A percentile compares a stretch with the other conserved stretches of the same genome.
phyloP scores from a whole-genome alignment of 2,888 invertebrate genomes.

The Lithophane leautieri region DNA sequence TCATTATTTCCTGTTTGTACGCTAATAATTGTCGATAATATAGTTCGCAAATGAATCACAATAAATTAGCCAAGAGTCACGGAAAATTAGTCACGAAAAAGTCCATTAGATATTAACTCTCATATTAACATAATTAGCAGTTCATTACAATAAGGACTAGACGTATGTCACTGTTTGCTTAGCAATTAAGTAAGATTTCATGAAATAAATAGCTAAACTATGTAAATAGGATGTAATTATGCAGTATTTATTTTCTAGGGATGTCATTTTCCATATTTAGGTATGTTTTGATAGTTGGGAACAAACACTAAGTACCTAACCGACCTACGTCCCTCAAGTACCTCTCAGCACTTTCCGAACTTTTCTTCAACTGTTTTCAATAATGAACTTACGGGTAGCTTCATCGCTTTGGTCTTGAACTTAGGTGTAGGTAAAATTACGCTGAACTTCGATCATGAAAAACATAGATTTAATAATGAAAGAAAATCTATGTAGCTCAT shows the following conservation, averaged over 20 bases:
- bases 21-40: slow-evolving; percentile 74
- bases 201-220: slow-evolving; percentile 17
- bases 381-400: neutral
- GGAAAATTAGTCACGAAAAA: slow-evolving; percentile 74
- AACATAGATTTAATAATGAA: neutral
- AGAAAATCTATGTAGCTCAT: neutral
- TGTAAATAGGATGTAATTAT: neutral
- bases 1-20: slow-evolving; percentile 67
- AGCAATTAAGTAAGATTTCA: slow-evolving; percentile 31
- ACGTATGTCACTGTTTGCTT: slow-evolving; percentile 35
- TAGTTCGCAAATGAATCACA: slow-evolving; percentile 65
- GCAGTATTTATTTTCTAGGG: neutral
- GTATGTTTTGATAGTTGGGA: neutral
- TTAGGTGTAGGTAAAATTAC: neutral
- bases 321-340: neutral
- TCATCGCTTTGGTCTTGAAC: neutral
- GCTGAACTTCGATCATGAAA: neutral
- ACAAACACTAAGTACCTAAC: neutral
- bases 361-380: neutral
- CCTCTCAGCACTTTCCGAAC: neutral
- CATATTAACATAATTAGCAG: slow-evolving; percentile 70
- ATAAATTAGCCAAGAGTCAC: slow-evolving; percentile 66
- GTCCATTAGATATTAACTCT: slow-evolving; percentile 66
- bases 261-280: neutral
- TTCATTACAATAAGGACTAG: slow-evolving; percentile 47